A percentile compares a stretch with the other conserved stretches of the same genome.
Evolutionary conservation across 2,888 invertebrate genomes (phyloP).

Genomic region (Erannis defoliaria): DNA sequence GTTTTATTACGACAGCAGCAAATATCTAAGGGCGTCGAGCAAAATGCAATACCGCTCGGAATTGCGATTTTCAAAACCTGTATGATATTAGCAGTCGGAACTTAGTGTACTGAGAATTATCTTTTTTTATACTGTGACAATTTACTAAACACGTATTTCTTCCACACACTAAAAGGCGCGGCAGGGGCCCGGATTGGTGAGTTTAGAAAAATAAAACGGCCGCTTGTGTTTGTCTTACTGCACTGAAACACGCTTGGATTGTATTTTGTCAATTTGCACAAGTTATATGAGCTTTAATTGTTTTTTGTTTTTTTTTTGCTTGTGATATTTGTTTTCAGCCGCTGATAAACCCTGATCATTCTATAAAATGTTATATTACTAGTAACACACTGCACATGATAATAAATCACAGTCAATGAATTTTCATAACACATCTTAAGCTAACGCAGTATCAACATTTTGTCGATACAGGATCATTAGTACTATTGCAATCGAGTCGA

Average conservation of each 20-base stretch:
- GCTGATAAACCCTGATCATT: not conserved
- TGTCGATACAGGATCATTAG: not conserved
- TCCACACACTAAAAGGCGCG: slow-evolving; percentile 84
- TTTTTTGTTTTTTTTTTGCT: slow-evolving; percentile 47
- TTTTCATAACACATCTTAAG: not conserved
- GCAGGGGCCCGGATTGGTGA: slow-evolving; percentile 90
- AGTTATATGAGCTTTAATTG: slow-evolving; percentile 34
- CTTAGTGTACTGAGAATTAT: too few species aligned
- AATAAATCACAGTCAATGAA: not conserved
- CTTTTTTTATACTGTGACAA: slow-evolving; percentile 2
- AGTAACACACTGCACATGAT: not conserved
- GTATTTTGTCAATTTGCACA: slow-evolving; percentile 49
- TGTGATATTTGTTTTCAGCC: not conserved
- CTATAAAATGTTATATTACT: not conserved
- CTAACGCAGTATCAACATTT: not conserved
- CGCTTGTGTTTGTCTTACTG: slow-evolving; percentile 62
- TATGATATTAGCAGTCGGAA: too few species aligned
- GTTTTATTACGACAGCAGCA: too few species aligned
- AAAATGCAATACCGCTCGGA: too few species aligned
- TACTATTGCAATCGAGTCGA: too few species aligned
- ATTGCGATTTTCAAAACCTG: too few species aligned
- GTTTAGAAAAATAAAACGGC: slow-evolving; percentile 68
- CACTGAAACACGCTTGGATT: slow-evolving; percentile 67
- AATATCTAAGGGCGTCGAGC: too few species aligned
- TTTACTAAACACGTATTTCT: slow-evolving; percentile 60